Conservation (phyloP, 92 coral and sea anemone species). For the Blastomussa wellsi region DNA sequence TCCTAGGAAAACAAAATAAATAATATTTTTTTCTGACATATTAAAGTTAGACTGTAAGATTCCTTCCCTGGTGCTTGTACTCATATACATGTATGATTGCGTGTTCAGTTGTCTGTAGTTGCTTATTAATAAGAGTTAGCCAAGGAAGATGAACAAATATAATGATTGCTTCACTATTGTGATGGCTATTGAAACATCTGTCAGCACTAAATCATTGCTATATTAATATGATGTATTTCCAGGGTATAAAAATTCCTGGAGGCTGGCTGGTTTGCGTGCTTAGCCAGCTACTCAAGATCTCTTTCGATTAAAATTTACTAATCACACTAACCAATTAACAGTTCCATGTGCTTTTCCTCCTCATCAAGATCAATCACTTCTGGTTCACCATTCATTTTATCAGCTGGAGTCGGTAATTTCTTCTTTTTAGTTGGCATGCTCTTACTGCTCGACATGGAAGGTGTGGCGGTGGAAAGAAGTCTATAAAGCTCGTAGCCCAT, state of each 20-base stretch:
- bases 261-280: too few species aligned
- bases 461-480: slow-evolving; percentile 80
- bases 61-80: background rate
- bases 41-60: background rate
- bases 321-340: slow-evolving; percentile 82
- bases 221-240: too few species aligned
- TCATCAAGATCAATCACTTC: slow-evolving; percentile 95
- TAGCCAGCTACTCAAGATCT: too few species aligned
- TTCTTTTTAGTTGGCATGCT: slow-evolving; percentile 83
- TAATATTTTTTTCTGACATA: background rate
- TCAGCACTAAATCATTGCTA: too few species aligned
- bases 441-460: slow-evolving; percentile 84
- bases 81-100: too few species aligned
- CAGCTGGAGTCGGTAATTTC: slow-evolving; percentile 42
- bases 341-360: slow-evolving; percentile 95
- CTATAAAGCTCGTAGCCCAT: slow-evolving; percentile 95
- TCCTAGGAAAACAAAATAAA: slow-evolving; percentile 46
- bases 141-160: too few species aligned
- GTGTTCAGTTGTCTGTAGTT: too few species aligned
- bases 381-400: slow-evolving; percentile 61
- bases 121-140: too few species aligned
- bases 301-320: too few species aligned
- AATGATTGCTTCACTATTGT: too few species aligned
- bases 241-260: too few species aligned
- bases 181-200: too few species aligned